Base-by-base conservation (phyloP, 2,797 vertebrate genomes). In the Naso thynnoides region DNA sequence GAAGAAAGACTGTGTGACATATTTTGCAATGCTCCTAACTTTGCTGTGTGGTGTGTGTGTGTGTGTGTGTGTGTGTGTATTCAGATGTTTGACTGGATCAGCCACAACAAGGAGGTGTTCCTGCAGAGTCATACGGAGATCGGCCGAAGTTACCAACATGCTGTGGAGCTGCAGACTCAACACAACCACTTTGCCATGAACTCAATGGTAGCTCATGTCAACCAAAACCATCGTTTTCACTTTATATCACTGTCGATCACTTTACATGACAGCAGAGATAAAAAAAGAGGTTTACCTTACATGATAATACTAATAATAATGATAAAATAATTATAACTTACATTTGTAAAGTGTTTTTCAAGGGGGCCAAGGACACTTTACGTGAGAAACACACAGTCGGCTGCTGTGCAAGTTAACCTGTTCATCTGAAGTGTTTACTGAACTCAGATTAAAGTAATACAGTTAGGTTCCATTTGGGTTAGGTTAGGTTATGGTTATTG, bases 21-120 rank as follows among this genome's bases (percentile, higher is more conserved):
- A 3, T 6, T 63, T 47, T 48, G 13, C 19, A 6, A 3, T 55
- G 39, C 49, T 31, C 8, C 21, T 54, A 18, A 50, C 41, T 38
- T 26, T 44, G 38, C 2, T 33, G 14, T 38, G 55, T 53, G 26
- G 19, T 56, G 31, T 33, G 33, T 21, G 18, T 81, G 71, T 16
- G 36, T 83, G 59, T 33, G 14, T 38, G 55, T 53, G 26, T 56
- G 31, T 33, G 33, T 21, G 18, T 81, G 71, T 16, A 33, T 83
- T 57, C 86, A 99, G 98, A 99, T 99, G 98, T 99, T 99, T 1
- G 98, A 99, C 91, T 99, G 98, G 98, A 99, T 99, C 95, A 96
- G 96, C 89, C 98, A 99, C 96, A 99, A 99, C 90, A 99, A 99
- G 79, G 97, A 98, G 57, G 76, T 99, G 86, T 99, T 99, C 90